Base-by-base conservation (phyloP, 2,888 invertebrate genomes). In the Euspilapteryx auroguttella region DNA sequence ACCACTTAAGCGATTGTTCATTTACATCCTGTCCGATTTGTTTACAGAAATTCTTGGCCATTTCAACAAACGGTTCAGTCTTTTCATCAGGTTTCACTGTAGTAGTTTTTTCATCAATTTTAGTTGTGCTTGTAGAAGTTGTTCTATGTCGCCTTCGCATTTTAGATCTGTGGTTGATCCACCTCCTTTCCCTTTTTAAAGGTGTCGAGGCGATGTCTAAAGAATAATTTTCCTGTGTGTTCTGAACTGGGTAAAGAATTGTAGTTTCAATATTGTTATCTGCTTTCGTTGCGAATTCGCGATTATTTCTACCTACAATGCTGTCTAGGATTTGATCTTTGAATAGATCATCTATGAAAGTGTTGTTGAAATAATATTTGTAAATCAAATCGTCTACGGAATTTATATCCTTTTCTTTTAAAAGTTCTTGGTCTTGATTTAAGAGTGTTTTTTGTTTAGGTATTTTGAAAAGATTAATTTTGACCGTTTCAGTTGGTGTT, bases 291-390 rank as follows among this genome's bases (percentile, higher is more conserved):
- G 0, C 37, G 34, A 15, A 47, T 49, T 1, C 44, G 38, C 0
- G 40, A 32, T 5, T 41, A 32, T 4, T 39, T 40, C 4, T 40
- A 32, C 9, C 39, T 45, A 1, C 50, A 47, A 26, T 24, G 7
- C 47, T 47, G 1, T 52, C 41, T 3, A 71, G 25, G 12, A 69
- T 40, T 34, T 66, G 61, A 12, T 40, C 61, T 33, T 51, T 68
- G 53, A 73, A 66, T 3, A 69, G 24, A 14, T 45, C 57, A 27
- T 73, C 69, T 12, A 73, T 64, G 11, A 64, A 66, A 0, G 73
- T 71, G 20, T 75, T 73, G 31, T 75, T 73, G 17, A 75, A 75
- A 28, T 73, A 75, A 29, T 62, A 68, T 52, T 71, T 73, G 38
- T 68, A 71, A 3, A 75, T 56, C 32, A 75, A 49, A 33, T 73